A percentile compares a stretch with the other conserved stretches of the same genome.
Evolutionary conservation across 2,113 vertebrate genomes (phyloP).

Genomic region (human (Homo sapiens)): GRCh38 chr2:64706001-64706500

Average conservation of each 20-base stretch:
- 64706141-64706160: neutral
- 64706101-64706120: neutral
- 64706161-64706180: neutral
- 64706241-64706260: neutral
- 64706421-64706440: neutral
- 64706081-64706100: neutral
- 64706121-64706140: neutral
- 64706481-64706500: neutral
- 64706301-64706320: neutral
- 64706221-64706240: neutral
- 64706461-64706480: conserved; percentile 6
- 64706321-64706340: neutral
- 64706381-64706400: neutral
- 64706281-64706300: neutral
- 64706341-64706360: neutral
- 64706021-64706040: neutral
- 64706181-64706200: neutral
- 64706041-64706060: conserved; percentile 15
- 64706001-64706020: neutral
- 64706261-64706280: neutral
- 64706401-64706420: neutral
- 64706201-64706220: neutral
- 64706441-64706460: neutral
- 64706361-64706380: neutral
- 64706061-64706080: neutral